Percentiles rank a stretch among this genome's conserved stretches.
These are phyloP conservation scores for Prochilodus magdalenae DNA, from an alignment of 2,113 vertebrate genomes.

Conservation along the genomic window DNA sequence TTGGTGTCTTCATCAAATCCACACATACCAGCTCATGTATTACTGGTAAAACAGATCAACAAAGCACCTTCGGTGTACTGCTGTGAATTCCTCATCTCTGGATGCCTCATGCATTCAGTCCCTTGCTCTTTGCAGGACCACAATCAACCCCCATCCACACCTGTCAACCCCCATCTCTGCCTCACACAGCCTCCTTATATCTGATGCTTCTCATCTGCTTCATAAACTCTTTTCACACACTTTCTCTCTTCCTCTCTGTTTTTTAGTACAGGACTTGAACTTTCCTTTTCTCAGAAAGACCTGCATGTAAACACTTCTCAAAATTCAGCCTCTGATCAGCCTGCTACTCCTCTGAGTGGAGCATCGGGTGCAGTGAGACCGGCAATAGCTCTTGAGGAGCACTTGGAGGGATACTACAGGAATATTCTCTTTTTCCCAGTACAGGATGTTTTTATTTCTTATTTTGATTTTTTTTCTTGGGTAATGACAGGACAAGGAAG, in stretches of 20 bases:
- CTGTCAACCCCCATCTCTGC: no score
- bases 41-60: not conserved
- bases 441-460: slow-evolving; percentile 49
- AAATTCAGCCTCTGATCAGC: slow-evolving; percentile 49
- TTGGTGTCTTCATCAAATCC: slow-evolving; percentile 45
- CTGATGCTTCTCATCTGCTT: slow-evolving; percentile 9
- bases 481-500: no score
- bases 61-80: not conserved
- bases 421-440: slow-evolving; percentile 29
- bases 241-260: slow-evolving; percentile 1
- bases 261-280: slow-evolving; percentile 15
- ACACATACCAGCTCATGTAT: not conserved
- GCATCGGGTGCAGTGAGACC: slow-evolving; percentile 53
- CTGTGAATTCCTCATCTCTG: not conserved
- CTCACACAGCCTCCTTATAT: slow-evolving; percentile 1
- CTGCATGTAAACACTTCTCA: slow-evolving; percentile 58
- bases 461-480: slow-evolving; percentile 34
- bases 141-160: not conserved
- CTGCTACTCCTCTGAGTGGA: slow-evolving; percentile 49
- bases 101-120: slow-evolving; percentile 21
- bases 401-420: slow-evolving; percentile 18
- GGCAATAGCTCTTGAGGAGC: slow-evolving; percentile 42
- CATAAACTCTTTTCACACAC: slow-evolving; percentile 1
- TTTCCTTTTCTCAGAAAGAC: slow-evolving; percentile 11
- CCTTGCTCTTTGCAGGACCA: not conserved